These are phyloP conservation scores for Scaptomyza pallida DNA, from an alignment of 1,140 invertebrate species.

Conservation along the genomic window DNA sequence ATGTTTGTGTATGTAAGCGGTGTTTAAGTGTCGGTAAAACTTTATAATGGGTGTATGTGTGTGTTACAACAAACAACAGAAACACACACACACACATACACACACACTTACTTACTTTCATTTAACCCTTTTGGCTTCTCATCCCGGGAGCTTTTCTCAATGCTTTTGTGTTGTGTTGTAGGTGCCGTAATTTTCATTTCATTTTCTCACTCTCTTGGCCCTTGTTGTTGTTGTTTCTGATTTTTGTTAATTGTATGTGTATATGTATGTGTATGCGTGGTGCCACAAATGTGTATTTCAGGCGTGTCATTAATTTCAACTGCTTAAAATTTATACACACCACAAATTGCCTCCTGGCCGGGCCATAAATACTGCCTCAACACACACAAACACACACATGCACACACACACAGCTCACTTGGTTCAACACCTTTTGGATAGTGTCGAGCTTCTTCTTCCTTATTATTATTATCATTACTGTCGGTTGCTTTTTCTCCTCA, in stretches of 20 bases:
- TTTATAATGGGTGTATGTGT: slow-evolving; percentile 78
- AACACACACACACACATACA: slow-evolving; percentile 8
- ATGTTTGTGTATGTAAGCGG: slow-evolving; percentile 48
- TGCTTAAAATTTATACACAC: slow-evolving; percentile 67
- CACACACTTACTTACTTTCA: too few relatives aligned
- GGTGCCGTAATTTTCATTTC: slow-evolving; percentile 62
- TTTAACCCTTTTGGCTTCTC: neutral
- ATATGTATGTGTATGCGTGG: slow-evolving; percentile 29
- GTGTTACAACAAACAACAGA: slow-evolving; percentile 59
- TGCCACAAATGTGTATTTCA: slow-evolving; percentile 22
- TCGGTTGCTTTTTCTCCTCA: slow-evolving; percentile 6
- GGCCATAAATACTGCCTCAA: slow-evolving; percentile 28
- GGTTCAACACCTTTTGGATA: slow-evolving; percentile 64
- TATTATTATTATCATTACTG: slow-evolving; percentile 54
- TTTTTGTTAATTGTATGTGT: slow-evolving; percentile 74
- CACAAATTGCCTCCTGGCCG: slow-evolving; percentile 48
- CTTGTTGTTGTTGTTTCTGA: slow-evolving; percentile 35
- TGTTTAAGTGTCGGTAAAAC: slow-evolving; percentile 66
- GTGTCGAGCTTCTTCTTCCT: slow-evolving; percentile 34
- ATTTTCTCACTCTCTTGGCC: slow-evolving; percentile 27
- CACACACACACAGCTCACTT: slow-evolving; percentile 34
- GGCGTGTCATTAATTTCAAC: slow-evolving; percentile 67
- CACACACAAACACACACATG: neutral
- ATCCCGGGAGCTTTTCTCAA: neutral
- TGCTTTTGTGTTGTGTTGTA: slow-evolving; percentile 12